Percentiles rank a stretch among this genome's conserved stretches.
Evolutionary conservation across 2,888 invertebrate genomes (phyloP).

Genomic region (Lepidocyrtoides sp.): DNA sequence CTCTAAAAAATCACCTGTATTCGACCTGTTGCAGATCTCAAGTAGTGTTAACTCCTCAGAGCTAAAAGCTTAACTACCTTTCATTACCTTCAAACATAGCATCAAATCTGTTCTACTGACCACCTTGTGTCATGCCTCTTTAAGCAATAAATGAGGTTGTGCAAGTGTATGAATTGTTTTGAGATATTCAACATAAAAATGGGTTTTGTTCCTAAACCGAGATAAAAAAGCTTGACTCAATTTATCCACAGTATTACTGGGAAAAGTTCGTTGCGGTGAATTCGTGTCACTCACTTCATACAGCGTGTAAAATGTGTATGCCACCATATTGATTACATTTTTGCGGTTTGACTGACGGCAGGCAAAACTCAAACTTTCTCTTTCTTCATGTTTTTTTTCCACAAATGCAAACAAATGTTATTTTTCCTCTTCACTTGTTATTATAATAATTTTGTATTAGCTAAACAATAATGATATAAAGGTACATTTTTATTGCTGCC

Average conservation of each 20-base stretch:
- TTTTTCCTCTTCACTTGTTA: conserved; percentile 6
- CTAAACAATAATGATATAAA: conserved; percentile 43
- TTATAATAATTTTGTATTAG: conserved; percentile 15
- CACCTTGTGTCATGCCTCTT: conserved; percentile 15
- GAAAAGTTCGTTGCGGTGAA: conserved; percentile 53
- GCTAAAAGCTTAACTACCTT: conserved; percentile 64
- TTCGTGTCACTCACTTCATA: conserved; percentile 55
- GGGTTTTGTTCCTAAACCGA: background rate
- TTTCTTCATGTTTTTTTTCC: conserved; percentile 46
- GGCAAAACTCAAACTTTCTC: conserved; percentile 53
- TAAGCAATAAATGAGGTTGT: conserved; percentile 9
- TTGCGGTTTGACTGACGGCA: conserved; percentile 55
- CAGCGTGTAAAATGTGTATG: background rate
- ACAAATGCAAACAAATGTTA: conserved; percentile 53
- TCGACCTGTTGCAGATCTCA: conserved; percentile 30
- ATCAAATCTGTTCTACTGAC: conserved; percentile 40
- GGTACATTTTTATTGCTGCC: conserved; percentile 55
- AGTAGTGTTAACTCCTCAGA: conserved; percentile 47
- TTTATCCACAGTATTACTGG: no score
- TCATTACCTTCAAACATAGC: conserved; percentile 14
- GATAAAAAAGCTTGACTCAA: conserved; percentile 36
- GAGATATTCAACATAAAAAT: conserved; percentile 2
- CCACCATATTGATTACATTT: conserved; percentile 49
- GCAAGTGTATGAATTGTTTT: conserved; percentile 12
- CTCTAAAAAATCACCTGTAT: background rate